Base-by-base conservation (phyloP, 1,140 invertebrate genomes). In the Gryon sp. region DNA sequence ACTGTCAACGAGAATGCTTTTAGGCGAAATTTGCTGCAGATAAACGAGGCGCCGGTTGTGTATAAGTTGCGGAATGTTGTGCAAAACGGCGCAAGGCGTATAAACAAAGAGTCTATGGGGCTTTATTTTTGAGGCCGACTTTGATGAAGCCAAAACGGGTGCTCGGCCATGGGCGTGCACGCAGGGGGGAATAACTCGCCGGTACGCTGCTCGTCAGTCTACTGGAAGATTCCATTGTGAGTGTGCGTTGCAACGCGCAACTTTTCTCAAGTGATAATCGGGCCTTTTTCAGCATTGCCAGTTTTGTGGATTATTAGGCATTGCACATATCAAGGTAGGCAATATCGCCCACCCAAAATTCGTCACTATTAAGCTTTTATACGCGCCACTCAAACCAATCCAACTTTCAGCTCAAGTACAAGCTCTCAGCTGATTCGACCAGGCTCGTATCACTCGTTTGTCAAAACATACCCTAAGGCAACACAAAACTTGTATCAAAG, bases 161-260 rank as follows among this genome's bases (percentile, higher is more conserved):
- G 30, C 15, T 55, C 60, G 66, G 78, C 52, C 73, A 74, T 79
- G 82, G 81, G 83, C 82, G 83, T 83, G 83, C 79, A 84, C 83
- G 85, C 77, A 79, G 79, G 68, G 78, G 76, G 80, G 85, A 87
- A 87, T 81, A 73, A 83, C 85, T 84, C 72, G 78, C 76, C 82
- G 66, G 66, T 70, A 70, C 53, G 45, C 82, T 83, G 84, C 80
- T 84, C 79, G 82, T 83, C 84, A 87, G 86, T 87, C 86, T 86
- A 83, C 85, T 86, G 84, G 86, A 87, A 87, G 86, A 87, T 86
- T 86, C 86, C 85, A 87, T 85, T 86, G 86, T 86, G 84, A 87
- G 80, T 84, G 83, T 82, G 79, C 52, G 52, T 85, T 86, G 81
- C 59, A 82, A 85, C 84, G 84, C 83, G 80, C 82, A 82, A n/a